Evolutionary conservation across 2,797 vertebrate genomes (phyloP), one percentile per base, ranked within the genome.

Genomic region (Oreochromis grahami): DNA sequence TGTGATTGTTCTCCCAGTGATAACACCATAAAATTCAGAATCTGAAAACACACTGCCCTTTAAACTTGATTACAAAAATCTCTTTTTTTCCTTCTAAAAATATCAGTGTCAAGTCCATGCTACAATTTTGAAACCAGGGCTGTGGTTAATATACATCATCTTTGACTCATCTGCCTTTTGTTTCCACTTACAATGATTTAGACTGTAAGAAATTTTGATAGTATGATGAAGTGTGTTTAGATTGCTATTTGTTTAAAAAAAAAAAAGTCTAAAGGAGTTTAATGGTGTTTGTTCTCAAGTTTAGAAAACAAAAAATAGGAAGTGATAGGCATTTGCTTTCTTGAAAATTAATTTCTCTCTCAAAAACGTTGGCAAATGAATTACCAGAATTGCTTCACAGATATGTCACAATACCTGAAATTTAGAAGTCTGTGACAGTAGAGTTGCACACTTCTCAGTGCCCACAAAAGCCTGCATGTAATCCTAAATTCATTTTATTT

Each of bases 381-480:
- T 24, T 0, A 45, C 21, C 21, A 17, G 38, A 45, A 45, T 17
- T 70, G 21, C 6, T 15, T 26, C 65, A 70, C 63, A 68, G 36
- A 24, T 1, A 0, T 68, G 36, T 68, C 63, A 24, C 36, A 41
- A 43, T 68, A 68, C 63, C 63, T 41, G 63, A 68, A 43, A 2
- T 68, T 41, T 41, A 24, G 63, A 24, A 24, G 36, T 68, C 12
- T 8, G n/a, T 41, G 38, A 14, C 5, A 24, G 36, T 41, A 41
- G 60, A n/a, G n/a, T 38, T 13, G 19, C 34, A 63, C 34, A 13
- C 19, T 38, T 63, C 2, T 63, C 58, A 38, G 6, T 38, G 3
- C 60, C 0, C 34, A 13, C 34, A 65, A 41, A 15, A 0, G 41
- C 13, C 7, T 65, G n/a, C 34, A 43, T 8, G 21, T 0, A 41